Base-by-base conservation (phyloP, 2,113 vertebrate genomes). In the Xenus cinereus region DNA sequence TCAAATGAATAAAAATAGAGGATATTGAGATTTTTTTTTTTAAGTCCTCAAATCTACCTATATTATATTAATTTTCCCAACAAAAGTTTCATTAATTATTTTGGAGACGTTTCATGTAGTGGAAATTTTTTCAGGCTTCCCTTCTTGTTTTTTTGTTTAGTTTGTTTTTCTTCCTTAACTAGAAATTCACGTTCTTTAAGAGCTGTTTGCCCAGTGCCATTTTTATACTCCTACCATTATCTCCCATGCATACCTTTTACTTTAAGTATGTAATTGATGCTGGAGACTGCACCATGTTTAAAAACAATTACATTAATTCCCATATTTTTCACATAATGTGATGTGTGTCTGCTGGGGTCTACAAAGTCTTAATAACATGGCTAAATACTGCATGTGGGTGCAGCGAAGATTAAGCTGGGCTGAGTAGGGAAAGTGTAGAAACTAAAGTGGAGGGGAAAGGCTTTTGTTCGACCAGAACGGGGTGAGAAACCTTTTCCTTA, bases 261-360 rank as follows among this genome's bases (percentile, higher is more conserved):
- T 80, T 75, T 56, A 69, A 89, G 59, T 54, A 33, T 59, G 92
- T 96, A 85, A 88, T 73, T 83, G 79, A 45, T 73, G 72, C 76
- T 83, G 45, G 63, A 80, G 76, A 69, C 86, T 88, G 43, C 62
- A 8, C 30, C 30, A 30, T 62, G 53, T 69, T 95, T 81, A 75
- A 66, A 96, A 95, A 33, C 75, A 88, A 85, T 93, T 87, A 79
- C 45, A 27, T 57, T 62, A 60, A 94, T 86, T 77, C 75, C 76
- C 54, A 2, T 41, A 18, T 87, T 95, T 89, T 93, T 56, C 78
- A 56, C 16, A 3, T 80, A 80, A 89, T 48, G 67, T 1, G 6
- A 3, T 96, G 37, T 83, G 57, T 84, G 90, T 94, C 87, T 91
- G 78, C 77, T 90, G 60, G 60, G 78, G 51, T 51, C 74, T 95